Base-by-base conservation (phyloP, 2,113 vertebrate genomes). In the Paedocypris sp. region DNA sequence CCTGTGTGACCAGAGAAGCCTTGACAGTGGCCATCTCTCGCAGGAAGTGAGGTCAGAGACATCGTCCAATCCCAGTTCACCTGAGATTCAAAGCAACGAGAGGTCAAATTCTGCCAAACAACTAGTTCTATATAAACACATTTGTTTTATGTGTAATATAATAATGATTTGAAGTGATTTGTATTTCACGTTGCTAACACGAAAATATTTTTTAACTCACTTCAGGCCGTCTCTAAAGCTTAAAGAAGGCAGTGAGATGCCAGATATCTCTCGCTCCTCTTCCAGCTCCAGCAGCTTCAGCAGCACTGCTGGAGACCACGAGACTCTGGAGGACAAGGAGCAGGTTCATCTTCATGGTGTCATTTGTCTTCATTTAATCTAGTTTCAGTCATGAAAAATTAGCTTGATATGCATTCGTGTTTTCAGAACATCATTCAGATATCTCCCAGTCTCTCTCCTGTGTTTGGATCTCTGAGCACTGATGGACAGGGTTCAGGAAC, bases 281-380 rank as follows among this genome's bases (percentile, higher is more conserved):
- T 95, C 92, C 4, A 93, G 91, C 78, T 90, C 84, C 72, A 92
- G 90, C 82, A 94, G 88, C 79, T 91, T 94, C 80, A 88, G 86
- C 75, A 80, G 90, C 72, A 73, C 89, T 0, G 82, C 86, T 0
- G 89, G 89, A 11, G 89, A 92, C 70, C 86, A 82, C 0, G 88
- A 92, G 71, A 80, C 74, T 18, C 60, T 86, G 50, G 91, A 96
- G 50, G 89, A 94, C 52, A 76, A 83, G 0, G 90, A 92, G 66
- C 73, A 82, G 83, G 91, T 94, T 71, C 74, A 88, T 70, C 29
- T 39, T 28, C 29, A 5, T 49, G 26, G n/a, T n/a, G n/a, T n/a
- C 23, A 42, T 4, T 22, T 12, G 28, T 48, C 33, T 33, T 29
- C 5, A n/a, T 23, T 3, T 16, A 31, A 10, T 6, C 13, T 5